phyloP scores from a whole-genome alignment of 2,888 invertebrate genomes.

The Ectemnius continuus region DNA sequence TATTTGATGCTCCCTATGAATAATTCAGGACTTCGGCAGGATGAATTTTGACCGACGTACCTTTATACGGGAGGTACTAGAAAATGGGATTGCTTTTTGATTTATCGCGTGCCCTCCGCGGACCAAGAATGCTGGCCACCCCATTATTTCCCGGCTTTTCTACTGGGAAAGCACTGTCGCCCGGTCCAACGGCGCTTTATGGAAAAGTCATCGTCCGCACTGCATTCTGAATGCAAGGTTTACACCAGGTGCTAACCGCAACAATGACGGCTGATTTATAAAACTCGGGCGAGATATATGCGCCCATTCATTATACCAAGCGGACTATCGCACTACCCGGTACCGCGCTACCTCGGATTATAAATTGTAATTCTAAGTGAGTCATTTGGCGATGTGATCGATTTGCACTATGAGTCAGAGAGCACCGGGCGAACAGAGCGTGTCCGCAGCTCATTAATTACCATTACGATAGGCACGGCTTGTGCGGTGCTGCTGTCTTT shows the following conservation, averaged over 20 bases:
- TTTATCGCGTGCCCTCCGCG: constrained; percentile 35
- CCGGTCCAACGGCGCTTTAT: too few relatives aligned
- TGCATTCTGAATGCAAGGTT: too few relatives aligned
- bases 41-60: constrained; percentile 46
- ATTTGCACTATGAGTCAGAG: constrained; percentile 49
- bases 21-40: constrained; percentile 58
- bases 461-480: constrained; percentile 32
- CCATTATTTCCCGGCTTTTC: too few relatives aligned
- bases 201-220: too few relatives aligned
- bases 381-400: constrained; percentile 30
- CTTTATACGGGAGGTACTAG: constrained; percentile 18
- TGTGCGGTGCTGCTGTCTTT: constrained; percentile 20
- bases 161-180: too few relatives aligned
- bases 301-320: too few relatives aligned
- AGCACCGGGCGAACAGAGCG: constrained; percentile 48
- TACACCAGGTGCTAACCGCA: too few relatives aligned
- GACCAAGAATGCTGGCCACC: constrained; percentile 16
- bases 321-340: too few relatives aligned
- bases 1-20: constrained; percentile 65
- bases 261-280: too few relatives aligned
- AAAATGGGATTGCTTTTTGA: constrained; percentile 59
- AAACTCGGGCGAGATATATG: too few relatives aligned
- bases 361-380: constrained; percentile 16
- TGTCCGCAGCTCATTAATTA: constrained; percentile 54
- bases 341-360: neutral